A percentile compares a stretch with the other conserved stretches of the same genome.
Conservation (phyloP, 1,140 invertebrate species). For the Parasteatoda tepidariorum region DNA sequence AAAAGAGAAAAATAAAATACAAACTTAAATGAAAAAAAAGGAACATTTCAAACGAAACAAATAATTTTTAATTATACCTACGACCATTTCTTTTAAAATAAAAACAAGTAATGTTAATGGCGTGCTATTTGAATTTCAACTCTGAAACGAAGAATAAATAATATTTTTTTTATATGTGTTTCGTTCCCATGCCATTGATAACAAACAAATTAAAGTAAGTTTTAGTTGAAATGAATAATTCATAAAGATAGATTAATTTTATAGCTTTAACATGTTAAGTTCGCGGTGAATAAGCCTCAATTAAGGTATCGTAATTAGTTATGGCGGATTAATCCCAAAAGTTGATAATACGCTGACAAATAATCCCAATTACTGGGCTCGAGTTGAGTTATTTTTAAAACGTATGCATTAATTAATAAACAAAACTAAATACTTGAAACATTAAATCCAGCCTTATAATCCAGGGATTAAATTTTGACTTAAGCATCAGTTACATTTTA, state of each 20-base stretch:
- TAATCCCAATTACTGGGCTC: no score
- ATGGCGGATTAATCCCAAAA: neutral
- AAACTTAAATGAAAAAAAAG: constrained; percentile 4
- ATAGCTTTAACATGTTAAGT: neutral
- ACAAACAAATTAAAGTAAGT: neutral
- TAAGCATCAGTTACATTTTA: no score
- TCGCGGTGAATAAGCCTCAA: neutral
- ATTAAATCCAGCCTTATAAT: no score
- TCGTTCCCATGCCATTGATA: neutral
- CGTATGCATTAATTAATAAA: no score
- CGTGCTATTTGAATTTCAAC: neutral
- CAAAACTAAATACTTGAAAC: no score
- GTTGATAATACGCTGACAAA: no score
- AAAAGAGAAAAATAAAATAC: constrained; percentile 9
- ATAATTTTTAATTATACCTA: constrained; percentile 38
- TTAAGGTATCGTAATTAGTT: neutral
- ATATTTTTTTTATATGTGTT: neutral
- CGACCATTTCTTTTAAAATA: neutral
- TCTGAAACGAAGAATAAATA: neutral
- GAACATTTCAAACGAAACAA: constrained; percentile 1
- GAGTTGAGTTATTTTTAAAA: no score
- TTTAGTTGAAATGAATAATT: constrained; percentile 35
- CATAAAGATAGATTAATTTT: constrained; percentile 16
- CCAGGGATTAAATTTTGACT: no score
- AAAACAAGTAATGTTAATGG: neutral